These are phyloP conservation scores for Drosophila ogumai DNA, from an alignment of 1,140 invertebrate species.

Conservation along the genomic window DNA sequence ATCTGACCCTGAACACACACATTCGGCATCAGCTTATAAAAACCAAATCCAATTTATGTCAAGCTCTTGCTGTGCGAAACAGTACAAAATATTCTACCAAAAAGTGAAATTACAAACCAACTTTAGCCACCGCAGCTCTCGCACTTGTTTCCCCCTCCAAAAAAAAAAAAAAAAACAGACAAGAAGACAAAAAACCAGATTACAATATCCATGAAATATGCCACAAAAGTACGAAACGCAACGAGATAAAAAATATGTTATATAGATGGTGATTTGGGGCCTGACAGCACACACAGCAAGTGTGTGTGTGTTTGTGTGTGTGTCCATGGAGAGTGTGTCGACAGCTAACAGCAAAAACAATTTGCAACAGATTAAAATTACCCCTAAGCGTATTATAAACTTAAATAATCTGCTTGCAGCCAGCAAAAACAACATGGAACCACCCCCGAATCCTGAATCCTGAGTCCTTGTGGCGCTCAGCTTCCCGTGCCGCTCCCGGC, in stretches of 20 bases:
- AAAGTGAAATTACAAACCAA: constrained; percentile 59
- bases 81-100: constrained; percentile 12
- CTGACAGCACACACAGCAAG: constrained; percentile 26
- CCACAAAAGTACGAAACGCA: constrained; percentile 59
- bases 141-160: background rate
- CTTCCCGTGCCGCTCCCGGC: background rate
- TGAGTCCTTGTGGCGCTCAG: constrained; percentile 23
- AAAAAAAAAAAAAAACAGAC: no score
- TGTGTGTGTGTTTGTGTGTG: constrained; percentile 4
- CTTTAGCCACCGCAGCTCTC: constrained; percentile 13
- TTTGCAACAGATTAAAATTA: constrained; percentile 85
- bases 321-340: constrained; percentile 6
- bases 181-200: constrained; percentile 66
- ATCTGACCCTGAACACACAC: constrained; percentile 41
- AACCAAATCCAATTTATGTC: constrained; percentile 9
- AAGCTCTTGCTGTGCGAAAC: constrained; percentile 26
- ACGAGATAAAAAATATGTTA: constrained; percentile 60
- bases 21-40: background rate
- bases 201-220: constrained; percentile 78
- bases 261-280: constrained; percentile 67
- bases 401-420: constrained; percentile 78
- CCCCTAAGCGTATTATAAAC: constrained; percentile 84
- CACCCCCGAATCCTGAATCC: constrained; percentile 14
- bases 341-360: constrained; percentile 75
- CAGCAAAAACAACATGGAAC: constrained; percentile 6